phyloP scores from a whole-genome alignment of 2,888 invertebrate species.

The Polydrusus pterygomalis region DNA sequence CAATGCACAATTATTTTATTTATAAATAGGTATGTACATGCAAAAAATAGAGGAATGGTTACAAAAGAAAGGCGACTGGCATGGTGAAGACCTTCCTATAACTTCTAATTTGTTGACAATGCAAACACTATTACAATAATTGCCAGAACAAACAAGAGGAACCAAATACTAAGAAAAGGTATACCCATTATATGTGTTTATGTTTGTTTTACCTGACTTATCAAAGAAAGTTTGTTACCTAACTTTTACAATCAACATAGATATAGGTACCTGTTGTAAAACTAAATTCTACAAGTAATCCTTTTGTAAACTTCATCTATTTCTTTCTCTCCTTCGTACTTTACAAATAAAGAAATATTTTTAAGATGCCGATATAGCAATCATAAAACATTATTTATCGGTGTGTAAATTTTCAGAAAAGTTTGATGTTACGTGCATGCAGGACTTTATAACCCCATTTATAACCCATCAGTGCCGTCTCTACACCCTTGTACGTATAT shows the following conservation, averaged over 20 bases:
- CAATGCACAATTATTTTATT: too few relatives aligned
- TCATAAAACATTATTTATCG: background rate
- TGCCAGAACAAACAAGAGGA: constrained; percentile 18
- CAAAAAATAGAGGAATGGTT: background rate
- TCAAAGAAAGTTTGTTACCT: constrained; percentile 32
- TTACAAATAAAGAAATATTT: constrained; percentile 16
- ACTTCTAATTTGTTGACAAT: background rate
- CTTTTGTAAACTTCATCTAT: constrained; percentile 18
- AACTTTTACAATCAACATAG: constrained; percentile 25
- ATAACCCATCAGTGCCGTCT: too few relatives aligned
- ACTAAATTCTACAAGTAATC: constrained; percentile 14
- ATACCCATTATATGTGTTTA: constrained; percentile 14
- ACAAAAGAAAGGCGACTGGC: background rate
- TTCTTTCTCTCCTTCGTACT: too few relatives aligned
- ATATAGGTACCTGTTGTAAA: constrained; percentile 24
- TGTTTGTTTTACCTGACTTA: constrained; percentile 34
- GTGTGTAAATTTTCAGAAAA: too few relatives aligned
- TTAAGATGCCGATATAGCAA: background rate
- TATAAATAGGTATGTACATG: background rate
- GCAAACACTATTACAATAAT: background rate
- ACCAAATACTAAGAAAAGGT: constrained; percentile 21
- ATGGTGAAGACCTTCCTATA: background rate
- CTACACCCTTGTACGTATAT: too few relatives aligned
- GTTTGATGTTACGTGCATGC: too few relatives aligned
- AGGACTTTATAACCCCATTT: too few relatives aligned